Conservation (phyloP, 1,140 invertebrate genomes). For the Pinna nobilis region DNA sequence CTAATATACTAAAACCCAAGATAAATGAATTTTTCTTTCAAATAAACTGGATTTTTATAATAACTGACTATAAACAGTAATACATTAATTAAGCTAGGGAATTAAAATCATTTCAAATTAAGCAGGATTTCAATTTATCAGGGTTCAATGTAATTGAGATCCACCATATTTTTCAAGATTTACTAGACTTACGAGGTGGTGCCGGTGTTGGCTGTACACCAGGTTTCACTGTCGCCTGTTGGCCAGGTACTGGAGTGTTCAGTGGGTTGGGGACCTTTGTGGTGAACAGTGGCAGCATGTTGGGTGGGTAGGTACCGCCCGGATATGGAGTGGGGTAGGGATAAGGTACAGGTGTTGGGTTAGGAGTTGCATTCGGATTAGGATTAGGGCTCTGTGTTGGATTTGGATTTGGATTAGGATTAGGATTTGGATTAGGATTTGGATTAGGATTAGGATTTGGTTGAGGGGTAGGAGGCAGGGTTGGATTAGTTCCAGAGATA, state of each 20-base stretch:
- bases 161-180: neutral
- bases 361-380: constrained; percentile 44
- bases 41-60: no score
- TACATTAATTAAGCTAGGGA: no score
- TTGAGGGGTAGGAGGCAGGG: constrained; percentile 22
- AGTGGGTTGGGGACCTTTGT: neutral
- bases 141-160: no score
- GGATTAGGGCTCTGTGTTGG: constrained; percentile 45
- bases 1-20: no score
- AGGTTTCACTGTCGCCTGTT: neutral
- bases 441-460: constrained; percentile 39
- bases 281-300: constrained; percentile 13
- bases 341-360: constrained; percentile 27
- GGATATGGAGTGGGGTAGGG: constrained; percentile 31
- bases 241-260: constrained; percentile 15
- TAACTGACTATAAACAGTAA: neutral
- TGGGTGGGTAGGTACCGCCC: constrained; percentile 24
- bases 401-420: constrained; percentile 40
- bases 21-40: no score
- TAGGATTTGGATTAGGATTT: constrained; percentile 25
- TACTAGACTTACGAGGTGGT: no score
- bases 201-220: constrained; percentile 11
- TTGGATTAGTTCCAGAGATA: constrained; percentile 40
- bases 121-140: no score
- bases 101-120: no score